Conservation (phyloP, 2,113 vertebrate genomes). For the Scalopus aquaticus region DNA sequence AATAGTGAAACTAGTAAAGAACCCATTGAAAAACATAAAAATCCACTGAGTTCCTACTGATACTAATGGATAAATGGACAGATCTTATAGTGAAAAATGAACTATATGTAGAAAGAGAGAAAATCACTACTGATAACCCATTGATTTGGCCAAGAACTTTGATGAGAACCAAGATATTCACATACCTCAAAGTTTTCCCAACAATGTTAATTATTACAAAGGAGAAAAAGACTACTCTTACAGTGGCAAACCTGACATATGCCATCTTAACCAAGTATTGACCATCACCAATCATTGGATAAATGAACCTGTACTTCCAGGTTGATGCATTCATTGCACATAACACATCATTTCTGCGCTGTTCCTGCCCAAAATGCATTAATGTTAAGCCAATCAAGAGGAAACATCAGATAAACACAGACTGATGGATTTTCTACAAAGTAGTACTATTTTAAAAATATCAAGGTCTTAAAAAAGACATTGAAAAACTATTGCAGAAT, state of each 20-base stretch:
- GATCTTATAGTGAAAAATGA: background rate
- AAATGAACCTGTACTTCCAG: background rate
- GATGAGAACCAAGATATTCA: background rate
- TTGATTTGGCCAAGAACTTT: background rate
- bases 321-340: background rate
- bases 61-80: background rate
- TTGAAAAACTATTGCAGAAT: background rate
- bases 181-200: background rate
- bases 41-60: background rate
- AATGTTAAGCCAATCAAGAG: background rate
- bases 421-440: background rate
- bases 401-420: background rate
- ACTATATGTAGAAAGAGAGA: background rate
- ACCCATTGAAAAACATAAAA: background rate
- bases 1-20: background rate
- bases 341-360: background rate
- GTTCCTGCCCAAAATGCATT: background rate
- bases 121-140: background rate
- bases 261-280: background rate
- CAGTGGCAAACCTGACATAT: background rate
- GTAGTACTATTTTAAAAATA: background rate
- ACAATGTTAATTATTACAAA: background rate
- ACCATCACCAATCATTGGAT: background rate
- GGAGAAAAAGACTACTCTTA: background rate
- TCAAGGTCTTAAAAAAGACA: background rate